phyloP scores from a whole-genome alignment of 2,888 invertebrate genomes.

The Dorcus hopei region DNA sequence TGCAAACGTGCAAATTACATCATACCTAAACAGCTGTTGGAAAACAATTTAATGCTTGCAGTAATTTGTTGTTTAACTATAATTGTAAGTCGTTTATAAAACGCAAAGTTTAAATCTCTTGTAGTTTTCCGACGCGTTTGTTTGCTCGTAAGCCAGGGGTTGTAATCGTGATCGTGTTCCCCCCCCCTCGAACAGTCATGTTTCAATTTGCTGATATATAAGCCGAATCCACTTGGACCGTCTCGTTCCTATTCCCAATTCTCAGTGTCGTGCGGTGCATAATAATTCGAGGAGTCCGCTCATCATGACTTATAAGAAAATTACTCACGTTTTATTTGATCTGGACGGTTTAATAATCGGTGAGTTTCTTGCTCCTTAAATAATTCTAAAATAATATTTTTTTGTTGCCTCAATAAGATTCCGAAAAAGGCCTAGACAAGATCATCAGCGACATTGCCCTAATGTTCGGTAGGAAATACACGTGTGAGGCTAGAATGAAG shows the following conservation, averaged over 20 bases:
- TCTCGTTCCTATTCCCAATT: too few relatives aligned
- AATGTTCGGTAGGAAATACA: slow-evolving; percentile 73
- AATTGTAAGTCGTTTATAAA: too few relatives aligned
- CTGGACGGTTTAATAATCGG: slow-evolving; percentile 64
- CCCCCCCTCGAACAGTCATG: not conserved
- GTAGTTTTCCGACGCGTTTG: slow-evolving; percentile 4
- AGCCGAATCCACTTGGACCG: too few relatives aligned
- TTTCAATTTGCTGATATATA: too few relatives aligned
- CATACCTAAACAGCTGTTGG: not conserved
- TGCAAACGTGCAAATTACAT: too few relatives aligned
- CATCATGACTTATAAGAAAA: slow-evolving; percentile 52
- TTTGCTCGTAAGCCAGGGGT: slow-evolving; percentile 4
- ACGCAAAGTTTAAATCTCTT: not conserved
- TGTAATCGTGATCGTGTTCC: slow-evolving; percentile 9
- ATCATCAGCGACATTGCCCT: slow-evolving; percentile 67
- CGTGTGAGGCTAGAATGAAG: slow-evolving; percentile 62
- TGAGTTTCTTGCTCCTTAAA: slow-evolving; percentile 34
- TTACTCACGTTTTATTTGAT: slow-evolving; percentile 76
- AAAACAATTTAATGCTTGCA: not conserved
- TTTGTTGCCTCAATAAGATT: slow-evolving; percentile 57
- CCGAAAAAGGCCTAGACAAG: slow-evolving; percentile 75
- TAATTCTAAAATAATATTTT: slow-evolving; percentile 7
- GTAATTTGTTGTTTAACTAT: not conserved
- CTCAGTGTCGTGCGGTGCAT: too few relatives aligned
- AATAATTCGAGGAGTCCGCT: too few relatives aligned